Evolutionary conservation across 2,888 invertebrate genomes (phyloP).

Genomic region (Philonicus albiceps): DNA sequence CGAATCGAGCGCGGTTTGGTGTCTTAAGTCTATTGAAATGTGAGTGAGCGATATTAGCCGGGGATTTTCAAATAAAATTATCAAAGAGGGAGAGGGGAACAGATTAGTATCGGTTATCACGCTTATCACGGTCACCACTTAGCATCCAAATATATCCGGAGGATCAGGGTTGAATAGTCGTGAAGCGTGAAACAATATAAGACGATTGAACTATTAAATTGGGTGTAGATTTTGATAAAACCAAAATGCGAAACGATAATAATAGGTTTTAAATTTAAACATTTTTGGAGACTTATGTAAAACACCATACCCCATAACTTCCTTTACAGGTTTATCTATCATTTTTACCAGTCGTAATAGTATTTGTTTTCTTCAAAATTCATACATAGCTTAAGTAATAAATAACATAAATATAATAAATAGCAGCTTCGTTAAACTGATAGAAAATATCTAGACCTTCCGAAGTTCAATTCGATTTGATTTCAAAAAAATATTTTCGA

Average conservation of each 20-base stretch:
- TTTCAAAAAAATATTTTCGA: too few species aligned
- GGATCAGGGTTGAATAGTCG: background rate
- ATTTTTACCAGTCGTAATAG: too few species aligned
- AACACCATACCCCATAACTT: too few species aligned
- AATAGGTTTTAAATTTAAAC: background rate
- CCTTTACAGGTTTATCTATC: too few species aligned
- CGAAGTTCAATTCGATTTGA: too few species aligned
- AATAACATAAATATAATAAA: too few species aligned
- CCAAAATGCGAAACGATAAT: background rate
- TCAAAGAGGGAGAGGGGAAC: background rate
- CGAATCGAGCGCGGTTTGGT: background rate
- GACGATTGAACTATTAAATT: background rate
- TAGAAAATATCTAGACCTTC: too few species aligned
- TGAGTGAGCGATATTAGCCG: background rate
- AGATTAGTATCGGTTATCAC: background rate
- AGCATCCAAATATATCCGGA: background rate
- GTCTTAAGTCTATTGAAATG: background rate
- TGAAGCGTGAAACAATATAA: background rate
- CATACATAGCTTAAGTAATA: too few species aligned
- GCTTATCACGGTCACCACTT: background rate
- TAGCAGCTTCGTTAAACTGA: too few species aligned
- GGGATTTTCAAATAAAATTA: background rate
- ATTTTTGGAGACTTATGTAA: background rate
- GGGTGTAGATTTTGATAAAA: background rate
- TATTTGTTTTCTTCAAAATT: too few species aligned